Base-by-base conservation (phyloP, 1,140 invertebrate genomes). In the Cecropterus lyciades region DNA sequence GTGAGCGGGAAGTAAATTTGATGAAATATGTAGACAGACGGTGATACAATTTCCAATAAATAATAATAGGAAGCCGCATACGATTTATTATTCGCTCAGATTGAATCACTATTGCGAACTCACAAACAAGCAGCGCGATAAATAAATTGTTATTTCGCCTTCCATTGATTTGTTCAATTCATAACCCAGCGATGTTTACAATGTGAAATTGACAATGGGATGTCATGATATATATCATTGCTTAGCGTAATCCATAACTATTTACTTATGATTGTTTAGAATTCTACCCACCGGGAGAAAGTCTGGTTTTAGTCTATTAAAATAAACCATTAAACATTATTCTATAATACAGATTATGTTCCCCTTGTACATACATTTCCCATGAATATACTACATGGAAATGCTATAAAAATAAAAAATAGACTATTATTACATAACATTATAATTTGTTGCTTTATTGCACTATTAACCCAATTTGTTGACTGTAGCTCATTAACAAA, bases 41-140 rank as follows among this genome's bases (percentile, higher is more conserved):
- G 40, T 69, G 67, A 69, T 69, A 24, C 40, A 42, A 67, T 45
- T 62, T 33, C 53, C 64, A 71, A 75, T 73, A 73, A 78, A 78
- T 80, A 77, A 77, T 78, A 77, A 70, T 69, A 73, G 70, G 72
- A 77, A 70, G 72, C 75, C 62, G 56, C 74, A 67, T 66, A 69
- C 72, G 73, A 82, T 77, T 69, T 80, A 80, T 75, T 73, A 60
- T 69, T 43, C 52, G 45, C 62, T 57, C 45, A 67, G 65, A 68
- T 70, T 73, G 68, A 76, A 76, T 67, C 63, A 67, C 70, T 68
- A 70, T 70, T 70, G 67, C 69, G 42, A 68, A 69, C 65, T 55
- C 17, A 33, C 45, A 69, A 69, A 73, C 56, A 55, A 53, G 48
- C 59, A 27, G 55, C 45, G 56, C 64, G 63, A 69, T 69, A 69